Evolutionary conservation across 2,113 vertebrate genomes (phyloP).

Genomic region (Corythornis vintsioides): DNA sequence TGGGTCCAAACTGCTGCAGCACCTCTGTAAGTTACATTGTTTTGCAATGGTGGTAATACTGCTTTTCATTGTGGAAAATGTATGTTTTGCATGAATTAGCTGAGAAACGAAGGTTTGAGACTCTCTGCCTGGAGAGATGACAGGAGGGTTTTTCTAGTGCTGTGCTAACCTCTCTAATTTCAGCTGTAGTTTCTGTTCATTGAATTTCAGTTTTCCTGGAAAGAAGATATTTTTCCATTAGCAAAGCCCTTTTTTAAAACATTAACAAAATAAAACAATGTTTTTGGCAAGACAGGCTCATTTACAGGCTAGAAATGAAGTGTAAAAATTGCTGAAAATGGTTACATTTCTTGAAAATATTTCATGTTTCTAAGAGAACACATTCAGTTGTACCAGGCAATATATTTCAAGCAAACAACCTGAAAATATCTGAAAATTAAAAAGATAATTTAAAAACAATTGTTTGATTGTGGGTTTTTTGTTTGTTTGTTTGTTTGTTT

Average conservation of each 20-base stretch:
- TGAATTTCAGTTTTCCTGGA: not conserved
- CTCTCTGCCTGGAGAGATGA: not conserved
- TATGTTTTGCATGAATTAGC: not conserved
- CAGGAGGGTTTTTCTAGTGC: not conserved
- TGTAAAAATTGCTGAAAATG: not conserved
- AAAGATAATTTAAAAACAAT: not conserved
- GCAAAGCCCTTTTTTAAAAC: not conserved
- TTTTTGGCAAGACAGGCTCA: not conserved
- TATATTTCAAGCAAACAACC: not conserved
- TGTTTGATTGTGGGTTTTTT: not conserved
- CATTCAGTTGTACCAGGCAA: not conserved
- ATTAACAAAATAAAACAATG: not conserved
- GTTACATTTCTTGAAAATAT: conserved; percentile 7
- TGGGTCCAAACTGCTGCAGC: not conserved
- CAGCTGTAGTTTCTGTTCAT: not conserved
- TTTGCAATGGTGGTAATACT: not conserved
- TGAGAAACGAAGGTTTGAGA: not conserved
- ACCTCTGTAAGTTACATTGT: not conserved
- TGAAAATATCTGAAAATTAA: not conserved
- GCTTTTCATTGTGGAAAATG: not conserved
- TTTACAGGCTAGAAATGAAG: not conserved
- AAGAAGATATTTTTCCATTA: not conserved
- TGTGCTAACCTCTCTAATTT: not conserved
- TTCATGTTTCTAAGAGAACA: not conserved
- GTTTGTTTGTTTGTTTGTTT: not conserved